These are phyloP conservation scores for Temnothorax curvispinosus DNA, from an alignment of 1,140 invertebrate genomes.

Conservation along the genomic window DNA sequence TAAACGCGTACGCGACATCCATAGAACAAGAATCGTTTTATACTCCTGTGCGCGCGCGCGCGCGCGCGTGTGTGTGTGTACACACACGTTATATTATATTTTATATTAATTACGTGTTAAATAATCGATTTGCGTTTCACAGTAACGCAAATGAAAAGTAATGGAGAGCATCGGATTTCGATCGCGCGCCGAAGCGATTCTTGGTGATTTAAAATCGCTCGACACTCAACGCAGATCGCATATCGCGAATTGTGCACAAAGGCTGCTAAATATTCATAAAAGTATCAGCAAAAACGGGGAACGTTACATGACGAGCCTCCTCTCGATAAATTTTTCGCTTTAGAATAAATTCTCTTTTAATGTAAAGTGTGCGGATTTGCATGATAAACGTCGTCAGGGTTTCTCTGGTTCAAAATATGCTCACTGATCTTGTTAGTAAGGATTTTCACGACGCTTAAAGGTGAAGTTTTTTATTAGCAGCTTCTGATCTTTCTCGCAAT, in stretches of 20 bases:
- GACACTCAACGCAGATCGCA: slow-evolving; percentile 34
- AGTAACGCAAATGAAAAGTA: slow-evolving; percentile 40
- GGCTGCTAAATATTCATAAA: slow-evolving; percentile 54
- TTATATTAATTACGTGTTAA: slow-evolving; percentile 56
- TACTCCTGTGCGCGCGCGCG: neutral
- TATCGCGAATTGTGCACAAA: slow-evolving; percentile 41
- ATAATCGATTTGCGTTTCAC: slow-evolving; percentile 37
- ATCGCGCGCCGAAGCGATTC: slow-evolving; percentile 15
- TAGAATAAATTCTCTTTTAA: slow-evolving; percentile 11
- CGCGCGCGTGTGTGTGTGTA: neutral
- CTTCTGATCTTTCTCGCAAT: neutral
- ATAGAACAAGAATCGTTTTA: slow-evolving; percentile 50
- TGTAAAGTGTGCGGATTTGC: slow-evolving; percentile 56
- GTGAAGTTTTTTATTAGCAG: slow-evolving; percentile 34
- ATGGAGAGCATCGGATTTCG: slow-evolving; percentile 49
- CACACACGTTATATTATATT: slow-evolving; percentile 5
- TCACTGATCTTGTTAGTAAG: slow-evolving; percentile 34
- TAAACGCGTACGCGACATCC: slow-evolving; percentile 18
- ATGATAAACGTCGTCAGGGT: slow-evolving; percentile 60
- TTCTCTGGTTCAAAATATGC: slow-evolving; percentile 24
- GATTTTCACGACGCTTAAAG: slow-evolving; percentile 38
- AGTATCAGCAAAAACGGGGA: slow-evolving; percentile 16
- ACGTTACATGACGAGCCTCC: neutral
- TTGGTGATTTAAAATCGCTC: slow-evolving; percentile 37
- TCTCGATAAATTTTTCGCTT: slow-evolving; percentile 9